phyloP scores from a whole-genome alignment of 2,888 invertebrate genomes.

The Zygothrica quintamaculata region DNA sequence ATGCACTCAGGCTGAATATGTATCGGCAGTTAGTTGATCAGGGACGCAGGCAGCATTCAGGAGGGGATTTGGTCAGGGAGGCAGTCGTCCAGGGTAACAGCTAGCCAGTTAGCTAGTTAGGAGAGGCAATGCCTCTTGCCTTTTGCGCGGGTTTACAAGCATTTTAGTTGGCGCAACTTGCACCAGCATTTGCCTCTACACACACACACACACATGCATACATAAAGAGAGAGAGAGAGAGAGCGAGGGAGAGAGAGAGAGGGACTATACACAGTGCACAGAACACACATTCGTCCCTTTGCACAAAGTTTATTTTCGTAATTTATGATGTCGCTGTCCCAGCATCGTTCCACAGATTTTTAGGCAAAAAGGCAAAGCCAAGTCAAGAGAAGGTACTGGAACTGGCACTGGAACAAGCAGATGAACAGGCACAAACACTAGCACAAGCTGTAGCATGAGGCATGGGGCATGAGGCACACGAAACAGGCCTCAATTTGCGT shows the following conservation, averaged over 20 bases:
- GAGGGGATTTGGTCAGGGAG: not conserved
- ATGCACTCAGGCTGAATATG: conserved; percentile 84
- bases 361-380: conserved; percentile 46
- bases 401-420: conserved; percentile 1
- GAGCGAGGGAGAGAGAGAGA: not conserved
- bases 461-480: too few species aligned
- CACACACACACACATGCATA: conserved; percentile 1
- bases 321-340: conserved; percentile 79
- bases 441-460: too few species aligned
- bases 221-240: not conserved
- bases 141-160: conserved; percentile 49
- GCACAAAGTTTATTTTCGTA: conserved; percentile 74
- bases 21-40: conserved; percentile 62
- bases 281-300: conserved; percentile 56
- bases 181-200: conserved; percentile 33
- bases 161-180: conserved; percentile 51
- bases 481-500: conserved; percentile 32
- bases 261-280: too few species aligned
- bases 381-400: conserved; percentile 16
- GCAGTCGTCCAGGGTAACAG: conserved; percentile 18
- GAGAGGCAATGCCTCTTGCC: conserved; percentile 3
- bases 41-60: conserved; percentile 13
- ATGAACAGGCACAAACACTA: not conserved
- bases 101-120: conserved; percentile 1
- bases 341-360: conserved; percentile 54